These are phyloP conservation scores for Bujurquina vittata DNA, from an alignment of 2,113 vertebrate species.

Conservation along the genomic window DNA sequence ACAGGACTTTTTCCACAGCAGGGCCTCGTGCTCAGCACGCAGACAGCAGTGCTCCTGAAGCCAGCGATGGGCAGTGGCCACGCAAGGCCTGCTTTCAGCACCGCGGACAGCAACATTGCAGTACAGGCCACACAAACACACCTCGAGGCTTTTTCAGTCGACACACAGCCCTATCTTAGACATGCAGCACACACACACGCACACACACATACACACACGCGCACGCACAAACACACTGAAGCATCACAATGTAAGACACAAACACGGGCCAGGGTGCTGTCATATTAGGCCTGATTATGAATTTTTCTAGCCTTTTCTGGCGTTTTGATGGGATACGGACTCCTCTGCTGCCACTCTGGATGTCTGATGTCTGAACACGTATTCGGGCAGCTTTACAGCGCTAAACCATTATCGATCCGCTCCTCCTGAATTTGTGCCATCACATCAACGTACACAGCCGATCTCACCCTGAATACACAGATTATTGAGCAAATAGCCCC, in stretches of 20 bases:
- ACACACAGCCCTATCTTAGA: slow-evolving; percentile 27
- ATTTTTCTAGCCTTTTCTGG: slow-evolving; percentile 1
- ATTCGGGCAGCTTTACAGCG: slow-evolving; percentile 49
- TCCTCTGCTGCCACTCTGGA: slow-evolving; percentile 37
- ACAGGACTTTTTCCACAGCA: slow-evolving; percentile 18
- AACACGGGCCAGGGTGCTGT: background rate
- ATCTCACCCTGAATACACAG: slow-evolving; percentile 30
- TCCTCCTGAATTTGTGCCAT: slow-evolving; percentile 61
- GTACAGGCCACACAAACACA: slow-evolving; percentile 58
- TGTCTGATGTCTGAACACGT: slow-evolving; percentile 65
- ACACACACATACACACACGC: slow-evolving; percentile 1
- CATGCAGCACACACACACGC: slow-evolving; percentile 12
- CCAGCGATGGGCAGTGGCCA: slow-evolving; percentile 65
- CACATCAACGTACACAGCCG: slow-evolving; percentile 31
- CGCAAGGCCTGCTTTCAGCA: slow-evolving; percentile 69
- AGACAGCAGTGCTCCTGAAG: slow-evolving; percentile 43
- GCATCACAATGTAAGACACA: slow-evolving; percentile 30
- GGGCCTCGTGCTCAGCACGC: slow-evolving; percentile 27
- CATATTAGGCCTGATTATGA: background rate
- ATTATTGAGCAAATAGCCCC: slow-evolving; percentile 40
- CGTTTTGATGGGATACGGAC: slow-evolving; percentile 20
- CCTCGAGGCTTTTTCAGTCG: slow-evolving; percentile 27
- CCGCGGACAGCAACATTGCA: slow-evolving; percentile 76
- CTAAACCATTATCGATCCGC: slow-evolving; percentile 67
- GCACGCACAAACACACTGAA: slow-evolving; percentile 18